Conservation (phyloP, 2,113 vertebrate genomes). For the Eulacestoma nigropectus region DNA sequence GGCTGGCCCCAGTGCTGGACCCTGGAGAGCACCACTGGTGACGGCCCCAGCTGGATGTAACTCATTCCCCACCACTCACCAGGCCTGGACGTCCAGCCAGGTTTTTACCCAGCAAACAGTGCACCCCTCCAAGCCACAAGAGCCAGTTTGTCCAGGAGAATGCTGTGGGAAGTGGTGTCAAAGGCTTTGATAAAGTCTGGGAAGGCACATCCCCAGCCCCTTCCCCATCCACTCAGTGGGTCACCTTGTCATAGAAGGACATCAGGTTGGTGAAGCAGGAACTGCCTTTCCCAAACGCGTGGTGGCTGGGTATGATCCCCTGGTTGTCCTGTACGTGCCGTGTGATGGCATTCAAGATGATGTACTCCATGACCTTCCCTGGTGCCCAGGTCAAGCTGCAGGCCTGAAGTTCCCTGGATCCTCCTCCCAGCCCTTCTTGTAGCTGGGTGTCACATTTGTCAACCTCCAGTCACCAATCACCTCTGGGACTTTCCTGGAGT, state of each 20-base stretch:
- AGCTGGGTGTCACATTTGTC: neutral
- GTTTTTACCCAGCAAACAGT: neutral
- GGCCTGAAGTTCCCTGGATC: neutral
- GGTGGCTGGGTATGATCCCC: neutral
- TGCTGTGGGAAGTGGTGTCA: neutral
- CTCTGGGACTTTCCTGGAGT: neutral
- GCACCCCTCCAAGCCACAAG: no score
- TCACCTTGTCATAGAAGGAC: neutral
- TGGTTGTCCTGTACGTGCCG: fast-evolving
- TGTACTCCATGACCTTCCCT: neutral
- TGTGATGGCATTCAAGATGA: neutral
- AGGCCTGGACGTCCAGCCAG: neutral
- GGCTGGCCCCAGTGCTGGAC: neutral
- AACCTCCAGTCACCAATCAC: fast-evolving
- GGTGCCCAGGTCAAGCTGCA: neutral
- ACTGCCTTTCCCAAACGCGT: neutral
- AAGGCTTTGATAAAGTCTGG: neutral
- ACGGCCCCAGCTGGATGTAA: neutral
- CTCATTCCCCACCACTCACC: neutral
- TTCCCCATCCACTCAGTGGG: neutral
- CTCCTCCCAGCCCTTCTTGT: neutral
- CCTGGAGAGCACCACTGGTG: neutral
- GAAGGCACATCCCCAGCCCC: neutral
- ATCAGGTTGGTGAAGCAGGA: neutral
- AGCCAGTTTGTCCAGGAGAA: neutral